Conservation (phyloP, 2,113 vertebrate species). For the Macaca mulatta region DNA sequence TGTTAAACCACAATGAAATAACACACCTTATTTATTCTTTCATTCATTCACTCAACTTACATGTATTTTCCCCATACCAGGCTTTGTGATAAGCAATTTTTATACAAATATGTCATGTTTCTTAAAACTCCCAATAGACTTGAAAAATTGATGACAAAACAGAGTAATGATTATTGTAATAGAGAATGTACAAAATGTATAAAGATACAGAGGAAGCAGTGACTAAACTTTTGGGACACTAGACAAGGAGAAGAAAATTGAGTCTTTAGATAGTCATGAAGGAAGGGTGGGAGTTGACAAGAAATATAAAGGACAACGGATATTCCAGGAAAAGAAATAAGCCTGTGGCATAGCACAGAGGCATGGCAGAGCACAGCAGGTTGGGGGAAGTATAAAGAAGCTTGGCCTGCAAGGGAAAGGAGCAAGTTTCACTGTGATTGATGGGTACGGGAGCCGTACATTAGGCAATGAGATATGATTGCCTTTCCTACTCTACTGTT, state of each 20-base stretch:
- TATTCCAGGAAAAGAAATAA: not conserved
- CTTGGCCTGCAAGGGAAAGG: not conserved
- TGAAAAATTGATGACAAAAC: not conserved
- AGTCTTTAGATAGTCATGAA: not conserved
- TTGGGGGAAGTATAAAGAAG: not conserved
- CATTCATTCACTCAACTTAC: not conserved
- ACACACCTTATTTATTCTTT: not conserved
- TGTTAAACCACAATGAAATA: not conserved
- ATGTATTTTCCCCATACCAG: slow-evolving; percentile 19
- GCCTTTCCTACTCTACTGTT: not conserved
- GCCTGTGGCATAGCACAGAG: not conserved
- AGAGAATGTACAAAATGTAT: not conserved
- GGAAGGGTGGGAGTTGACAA: not conserved
- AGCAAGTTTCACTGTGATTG: not conserved
- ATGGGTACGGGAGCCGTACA: not conserved
- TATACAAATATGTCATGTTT: not conserved
- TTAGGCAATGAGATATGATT: not conserved
- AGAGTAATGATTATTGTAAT: not conserved
- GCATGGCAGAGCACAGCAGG: not conserved
- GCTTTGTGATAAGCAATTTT: not conserved
- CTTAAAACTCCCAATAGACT: not conserved
- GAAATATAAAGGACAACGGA: not conserved
- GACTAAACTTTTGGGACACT: not conserved
- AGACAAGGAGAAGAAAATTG: not conserved
- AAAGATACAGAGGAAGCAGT: not conserved